These are phyloP conservation scores for Mya arenaria DNA, from an alignment of 1,140 invertebrate species.

Conservation along the genomic window DNA sequence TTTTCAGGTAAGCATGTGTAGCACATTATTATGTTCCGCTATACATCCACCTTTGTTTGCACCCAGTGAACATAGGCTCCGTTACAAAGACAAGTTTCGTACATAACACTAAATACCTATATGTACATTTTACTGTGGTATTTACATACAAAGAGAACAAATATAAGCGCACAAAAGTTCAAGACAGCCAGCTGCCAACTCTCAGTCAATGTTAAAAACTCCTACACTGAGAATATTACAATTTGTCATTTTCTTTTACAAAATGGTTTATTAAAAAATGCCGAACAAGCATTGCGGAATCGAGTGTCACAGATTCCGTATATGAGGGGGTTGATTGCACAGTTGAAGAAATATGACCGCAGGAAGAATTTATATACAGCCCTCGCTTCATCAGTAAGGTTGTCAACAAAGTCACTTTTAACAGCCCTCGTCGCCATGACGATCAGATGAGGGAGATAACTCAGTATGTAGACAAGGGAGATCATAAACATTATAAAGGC, in stretches of 20 bases:
- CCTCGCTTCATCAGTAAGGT: background rate
- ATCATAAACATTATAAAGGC: conserved; percentile 45
- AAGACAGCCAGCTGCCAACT: too few species aligned
- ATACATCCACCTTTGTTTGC: too few species aligned
- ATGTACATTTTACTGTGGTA: too few species aligned
- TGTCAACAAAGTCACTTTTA: background rate
- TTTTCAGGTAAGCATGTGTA: too few species aligned
- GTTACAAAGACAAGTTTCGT: too few species aligned
- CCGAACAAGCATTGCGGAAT: background rate
- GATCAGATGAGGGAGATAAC: conserved; percentile 36
- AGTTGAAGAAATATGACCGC: conserved; percentile 42
- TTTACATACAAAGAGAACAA: too few species aligned
- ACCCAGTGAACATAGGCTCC: too few species aligned
- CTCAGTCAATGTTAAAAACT: too few species aligned
- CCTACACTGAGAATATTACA: too few species aligned
- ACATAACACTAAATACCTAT: too few species aligned
- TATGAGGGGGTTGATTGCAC: conserved; percentile 33
- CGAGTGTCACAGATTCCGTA: conserved; percentile 32
- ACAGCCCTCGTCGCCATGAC: conserved; percentile 3
- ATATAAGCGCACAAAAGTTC: too few species aligned
- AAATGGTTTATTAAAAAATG: background rate
- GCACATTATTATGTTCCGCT: too few species aligned
- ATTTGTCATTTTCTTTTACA: background rate
- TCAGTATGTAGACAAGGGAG: conserved; percentile 21
- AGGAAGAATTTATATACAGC: conserved; percentile 6